These are phyloP conservation scores for Loris lydekkerianus DNA, from an alignment of 2,797 vertebrate genomes.

Conservation along the genomic window DNA sequence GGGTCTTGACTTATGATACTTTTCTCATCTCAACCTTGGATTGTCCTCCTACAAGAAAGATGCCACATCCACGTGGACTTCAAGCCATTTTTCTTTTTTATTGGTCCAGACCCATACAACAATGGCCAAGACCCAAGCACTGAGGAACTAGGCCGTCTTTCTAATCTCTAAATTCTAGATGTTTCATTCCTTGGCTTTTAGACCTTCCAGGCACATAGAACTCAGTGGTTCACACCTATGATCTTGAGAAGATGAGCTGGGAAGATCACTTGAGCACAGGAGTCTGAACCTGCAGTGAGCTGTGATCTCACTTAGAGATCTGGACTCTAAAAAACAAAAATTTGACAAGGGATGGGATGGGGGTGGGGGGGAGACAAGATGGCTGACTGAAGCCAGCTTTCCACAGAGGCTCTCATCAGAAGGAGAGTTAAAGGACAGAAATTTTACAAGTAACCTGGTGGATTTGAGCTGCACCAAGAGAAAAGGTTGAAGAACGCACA, in stretches of 20 bases:
- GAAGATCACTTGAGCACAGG: neutral
- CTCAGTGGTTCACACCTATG: neutral
- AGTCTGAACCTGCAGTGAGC: neutral
- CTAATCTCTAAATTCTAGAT: neutral
- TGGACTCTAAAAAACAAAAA: neutral
- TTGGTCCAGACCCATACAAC: neutral
- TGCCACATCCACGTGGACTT: neutral
- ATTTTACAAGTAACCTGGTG: too few relatives aligned
- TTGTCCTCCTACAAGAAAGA: neutral
- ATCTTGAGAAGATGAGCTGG: neutral
- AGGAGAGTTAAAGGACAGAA: too few relatives aligned
- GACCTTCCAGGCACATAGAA: neutral
- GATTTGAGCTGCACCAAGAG: too few relatives aligned
- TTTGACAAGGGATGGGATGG: too few relatives aligned
- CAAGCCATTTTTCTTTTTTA: neutral
- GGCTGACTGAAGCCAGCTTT: too few relatives aligned
- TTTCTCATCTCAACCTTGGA: neutral
- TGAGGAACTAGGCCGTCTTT: neutral
- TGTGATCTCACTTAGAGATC: neutral
- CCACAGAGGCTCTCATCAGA: too few relatives aligned
- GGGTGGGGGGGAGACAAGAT: too few relatives aligned
- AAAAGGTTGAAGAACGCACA: too few relatives aligned
- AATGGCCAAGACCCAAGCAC: neutral
- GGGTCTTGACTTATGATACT: neutral
- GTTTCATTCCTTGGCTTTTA: neutral